Conservation (phyloP, 1,140 invertebrate species). For the Eulimnadia texana region DNA sequence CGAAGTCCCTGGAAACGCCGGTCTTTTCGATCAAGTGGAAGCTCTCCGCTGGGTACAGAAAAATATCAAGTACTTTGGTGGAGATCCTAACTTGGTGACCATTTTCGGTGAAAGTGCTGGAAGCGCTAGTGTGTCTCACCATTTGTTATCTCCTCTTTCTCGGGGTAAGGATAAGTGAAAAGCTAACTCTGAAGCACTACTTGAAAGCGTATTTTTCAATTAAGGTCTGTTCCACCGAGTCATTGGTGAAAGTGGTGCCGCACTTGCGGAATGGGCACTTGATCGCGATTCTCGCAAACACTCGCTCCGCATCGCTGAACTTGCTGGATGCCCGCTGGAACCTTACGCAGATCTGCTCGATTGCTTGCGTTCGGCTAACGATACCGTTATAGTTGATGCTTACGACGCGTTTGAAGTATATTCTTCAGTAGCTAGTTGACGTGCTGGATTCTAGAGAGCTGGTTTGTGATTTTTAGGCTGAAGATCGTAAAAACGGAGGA, state of each 20-base stretch:
- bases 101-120: constrained; percentile 44
- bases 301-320: constrained; percentile 24
- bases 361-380: constrained; percentile 23
- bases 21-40: constrained; percentile 29
- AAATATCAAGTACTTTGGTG: constrained; percentile 36
- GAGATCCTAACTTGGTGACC: constrained; percentile 37
- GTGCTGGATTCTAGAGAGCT: background rate
- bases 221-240: constrained; percentile 23
- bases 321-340: constrained; percentile 25
- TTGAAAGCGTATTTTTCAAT: background rate
- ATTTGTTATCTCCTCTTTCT: background rate
- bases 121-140: constrained; percentile 29
- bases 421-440: background rate
- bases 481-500: constrained; percentile 10
- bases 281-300: constrained; percentile 25
- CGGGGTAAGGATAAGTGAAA: background rate
- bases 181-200: background rate
- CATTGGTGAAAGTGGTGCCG: constrained; percentile 26
- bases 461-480: constrained; percentile 2
- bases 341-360: constrained; percentile 30
- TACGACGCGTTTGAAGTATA: background rate
- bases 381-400: constrained; percentile 7
- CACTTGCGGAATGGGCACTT: constrained; percentile 26
- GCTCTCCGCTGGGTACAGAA: constrained; percentile 28
- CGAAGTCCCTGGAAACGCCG: constrained; percentile 29